Percentiles rank a stretch among this genome's conserved stretches.
Evolutionary conservation across 2,113 vertebrate species (phyloP).

Genomic region (Lepus americanus): DNA sequence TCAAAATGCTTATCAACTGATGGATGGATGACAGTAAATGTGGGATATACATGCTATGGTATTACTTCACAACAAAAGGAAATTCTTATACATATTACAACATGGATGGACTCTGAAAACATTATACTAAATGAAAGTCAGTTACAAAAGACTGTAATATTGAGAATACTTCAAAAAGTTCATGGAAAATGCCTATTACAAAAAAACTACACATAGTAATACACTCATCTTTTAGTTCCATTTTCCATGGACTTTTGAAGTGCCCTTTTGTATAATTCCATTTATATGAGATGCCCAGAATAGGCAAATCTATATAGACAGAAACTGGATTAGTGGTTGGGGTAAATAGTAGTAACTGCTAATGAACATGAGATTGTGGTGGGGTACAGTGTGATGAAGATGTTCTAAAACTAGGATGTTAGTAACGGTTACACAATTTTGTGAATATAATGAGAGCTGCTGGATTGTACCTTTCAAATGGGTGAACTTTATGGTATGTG

Average conservation of each 20-base stretch:
- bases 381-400: not conserved
- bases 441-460: not conserved
- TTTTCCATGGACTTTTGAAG: too few species aligned
- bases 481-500: not conserved
- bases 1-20: not conserved
- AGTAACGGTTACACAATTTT: not conserved
- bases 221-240: too few species aligned
- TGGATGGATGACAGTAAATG: not conserved
- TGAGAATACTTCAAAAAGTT: too few species aligned
- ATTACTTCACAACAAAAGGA: conserved; percentile 12
- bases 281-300: not conserved
- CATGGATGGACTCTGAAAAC: not conserved
- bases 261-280: too few species aligned
- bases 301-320: not conserved
- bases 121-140: not conserved
- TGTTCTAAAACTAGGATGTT: conserved; percentile 8
- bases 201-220: too few species aligned
- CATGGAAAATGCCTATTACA: too few species aligned
- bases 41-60: not conserved
- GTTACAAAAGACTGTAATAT: not conserved
- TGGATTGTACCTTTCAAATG: not conserved
- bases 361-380: not conserved
- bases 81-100: not conserved
- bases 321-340: not conserved
- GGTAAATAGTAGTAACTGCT: not conserved